phyloP scores from a whole-genome alignment of 2,888 invertebrate genomes.

The Rotaria macrura region DNA sequence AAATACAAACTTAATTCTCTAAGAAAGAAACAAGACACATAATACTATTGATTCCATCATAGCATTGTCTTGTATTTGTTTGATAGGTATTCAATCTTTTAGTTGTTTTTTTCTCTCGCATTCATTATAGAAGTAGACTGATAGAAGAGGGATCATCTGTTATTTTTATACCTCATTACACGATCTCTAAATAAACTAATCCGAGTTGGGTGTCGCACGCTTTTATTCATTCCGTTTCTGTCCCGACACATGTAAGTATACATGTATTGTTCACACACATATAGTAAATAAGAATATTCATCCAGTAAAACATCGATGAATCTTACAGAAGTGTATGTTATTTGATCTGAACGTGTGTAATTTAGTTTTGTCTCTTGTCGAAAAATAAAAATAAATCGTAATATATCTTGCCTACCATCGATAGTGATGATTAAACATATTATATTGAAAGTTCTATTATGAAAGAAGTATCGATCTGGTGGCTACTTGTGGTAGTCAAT shows the following conservation, averaged over 20 bases:
- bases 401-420: background rate
- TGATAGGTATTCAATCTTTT: background rate
- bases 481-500: background rate
- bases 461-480: background rate
- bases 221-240: background rate
- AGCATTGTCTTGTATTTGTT: background rate
- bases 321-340: background rate
- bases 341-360: background rate
- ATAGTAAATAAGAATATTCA: background rate
- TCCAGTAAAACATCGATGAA: background rate
- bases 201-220: background rate
- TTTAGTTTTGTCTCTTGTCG: background rate
- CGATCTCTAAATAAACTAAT: conserved; percentile 8
- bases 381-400: background rate
- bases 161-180: background rate
- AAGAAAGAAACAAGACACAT: background rate
- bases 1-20: background rate
- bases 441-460: background rate
- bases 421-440: background rate
- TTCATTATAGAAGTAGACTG: background rate
- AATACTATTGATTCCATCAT: background rate
- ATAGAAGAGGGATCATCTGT: background rate
- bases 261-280: background rate
- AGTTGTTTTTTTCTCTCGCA: background rate
- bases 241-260: background rate